A percentile compares a stretch with the other conserved stretches of the same genome.
phyloP scores from a whole-genome alignment of 2,888 invertebrate genomes.

The Zygaena filipendulae region DNA sequence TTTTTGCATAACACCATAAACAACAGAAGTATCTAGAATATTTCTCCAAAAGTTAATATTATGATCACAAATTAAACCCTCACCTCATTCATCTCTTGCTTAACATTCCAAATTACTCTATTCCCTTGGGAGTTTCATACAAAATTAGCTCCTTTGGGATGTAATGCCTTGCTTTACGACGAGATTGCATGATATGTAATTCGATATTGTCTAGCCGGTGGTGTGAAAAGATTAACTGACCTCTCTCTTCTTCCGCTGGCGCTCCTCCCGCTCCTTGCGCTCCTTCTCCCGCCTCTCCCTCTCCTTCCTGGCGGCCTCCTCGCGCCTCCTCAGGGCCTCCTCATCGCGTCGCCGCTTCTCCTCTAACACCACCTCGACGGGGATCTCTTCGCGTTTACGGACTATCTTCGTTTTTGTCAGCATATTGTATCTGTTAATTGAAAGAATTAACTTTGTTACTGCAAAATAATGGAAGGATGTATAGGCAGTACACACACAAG shows the following conservation, averaged over 20 bases:
- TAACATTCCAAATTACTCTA: no score
- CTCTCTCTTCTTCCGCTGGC: constrained; percentile 51
- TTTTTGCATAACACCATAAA: background rate
- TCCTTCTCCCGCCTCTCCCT: constrained; percentile 34
- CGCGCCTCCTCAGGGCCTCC: constrained; percentile 32
- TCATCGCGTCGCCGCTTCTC: constrained; percentile 46
- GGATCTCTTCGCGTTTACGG: constrained; percentile 48
- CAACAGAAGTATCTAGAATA: background rate
- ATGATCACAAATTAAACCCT: no score
- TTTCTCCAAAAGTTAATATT: background rate
- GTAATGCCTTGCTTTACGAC: no score
- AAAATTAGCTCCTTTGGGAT: no score
- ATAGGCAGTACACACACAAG: no score
- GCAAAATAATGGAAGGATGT: no score
- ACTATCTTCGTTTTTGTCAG: constrained; percentile 52
- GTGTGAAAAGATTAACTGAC: no score
- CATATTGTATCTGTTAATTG: constrained; percentile 48
- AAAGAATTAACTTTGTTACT: no score
- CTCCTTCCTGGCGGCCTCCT: constrained; percentile 31
- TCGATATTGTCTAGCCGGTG: no score
- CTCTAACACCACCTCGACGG: constrained; percentile 49
- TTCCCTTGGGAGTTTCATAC: no score
- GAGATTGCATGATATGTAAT: no score
- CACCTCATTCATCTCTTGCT: no score
- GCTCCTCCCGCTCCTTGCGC: constrained; percentile 38